Base-by-base conservation (phyloP, 2,113 vertebrate species). In the Rhombomys opimus region DNA sequence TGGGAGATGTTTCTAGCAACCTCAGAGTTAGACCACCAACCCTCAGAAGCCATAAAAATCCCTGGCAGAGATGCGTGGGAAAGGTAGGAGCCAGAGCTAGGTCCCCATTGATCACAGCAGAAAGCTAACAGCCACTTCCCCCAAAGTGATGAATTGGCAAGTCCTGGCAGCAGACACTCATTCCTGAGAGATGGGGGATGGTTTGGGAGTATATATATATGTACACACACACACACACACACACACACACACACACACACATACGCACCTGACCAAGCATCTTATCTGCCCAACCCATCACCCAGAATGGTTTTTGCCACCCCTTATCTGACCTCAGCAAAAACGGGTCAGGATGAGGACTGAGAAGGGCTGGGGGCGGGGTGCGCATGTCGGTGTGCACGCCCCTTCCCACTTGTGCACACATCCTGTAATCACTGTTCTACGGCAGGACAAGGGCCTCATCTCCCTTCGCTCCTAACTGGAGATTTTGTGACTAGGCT, bases 101-200 rank as follows among this genome's bases (percentile, higher is more conserved):
- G 7, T 3, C 30, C 80, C 75, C 90, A 20, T 59, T 54, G 23
- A 25, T 88, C 82, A 41, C 7, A 52, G 91, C 91, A 17, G 77
- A 30, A 68, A 72, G 78, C 82, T 88, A 12, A 57, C 18, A 85
- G 72, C 35, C 15, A 17, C 93, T 7, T 38, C 32, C 68, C 57
- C n/a, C 15, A 17, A 91, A 72, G 70, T 25, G 77, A 89, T 61
- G 68, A 72, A 25, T 57, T 82, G 70, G 93, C 86, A 94, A 63
- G 68, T 89, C 25, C 27, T 10, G 38, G 81, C 10, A 54, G 80
- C 76, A 76, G 81, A 52, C 3, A 0, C 0, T 4, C 63, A 6
- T 80, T 76, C 50, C 38, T 85, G 23, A 70, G 95, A 89, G 77
- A 11, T n/a, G 8, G 65, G n/a, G 27, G 32, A 17, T 5, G 77